Evolutionary conservation across 2,888 invertebrate species (phyloP), one percentile per base, ranked within the genome.

Genomic region (Brachypalpus laphriformis): DNA sequence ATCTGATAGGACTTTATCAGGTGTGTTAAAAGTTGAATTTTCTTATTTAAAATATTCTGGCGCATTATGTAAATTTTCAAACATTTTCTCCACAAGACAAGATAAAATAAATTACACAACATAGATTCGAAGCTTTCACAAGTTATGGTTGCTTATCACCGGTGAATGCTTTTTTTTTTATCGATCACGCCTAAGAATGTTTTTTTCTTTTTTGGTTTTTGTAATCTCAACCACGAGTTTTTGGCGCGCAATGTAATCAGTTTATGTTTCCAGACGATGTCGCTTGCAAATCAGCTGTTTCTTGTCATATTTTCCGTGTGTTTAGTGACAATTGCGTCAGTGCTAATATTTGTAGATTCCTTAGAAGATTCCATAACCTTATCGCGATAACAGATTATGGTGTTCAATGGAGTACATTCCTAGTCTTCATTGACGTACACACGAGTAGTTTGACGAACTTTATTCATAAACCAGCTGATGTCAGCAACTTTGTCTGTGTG

Each of bases 51-150:
- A 25, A 25, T 5, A 6, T 25, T 61, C 45, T 63, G 63, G 1
- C 25, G 18, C 45, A 63, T 63, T 63, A 63, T 63, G 47, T 34
- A 47, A 45, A 61, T 42, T 45, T 61, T 25, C 7, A 3, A 2
- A 18, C 5, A 34, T 3, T 2, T 5, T 6, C 37, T 20, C 2
- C 11, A 8, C 0, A 18, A 9, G 49, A 51, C 25, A 66, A 66
- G 49, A 51, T 49, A 34, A 34, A 20, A 34, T 9, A 16, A 25
- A 22, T 40, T 49, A 22, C 9, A 34, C 3, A 22, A 49, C 34
- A 65, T 51, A 14, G 3, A 14, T n/a, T 14, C 11, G 14, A 14
- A 11, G 4, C 3, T 22, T 20, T 20, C 18, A 11, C 1, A 18
- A 51, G 16, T 28, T 14, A 54, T 54, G 54, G 54, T 37, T n/a